A percentile compares a stretch with the other conserved stretches of the same genome.
Evolutionary conservation across 1,140 invertebrate genomes (phyloP).

Genomic region (Dreissena polymorpha): DNA sequence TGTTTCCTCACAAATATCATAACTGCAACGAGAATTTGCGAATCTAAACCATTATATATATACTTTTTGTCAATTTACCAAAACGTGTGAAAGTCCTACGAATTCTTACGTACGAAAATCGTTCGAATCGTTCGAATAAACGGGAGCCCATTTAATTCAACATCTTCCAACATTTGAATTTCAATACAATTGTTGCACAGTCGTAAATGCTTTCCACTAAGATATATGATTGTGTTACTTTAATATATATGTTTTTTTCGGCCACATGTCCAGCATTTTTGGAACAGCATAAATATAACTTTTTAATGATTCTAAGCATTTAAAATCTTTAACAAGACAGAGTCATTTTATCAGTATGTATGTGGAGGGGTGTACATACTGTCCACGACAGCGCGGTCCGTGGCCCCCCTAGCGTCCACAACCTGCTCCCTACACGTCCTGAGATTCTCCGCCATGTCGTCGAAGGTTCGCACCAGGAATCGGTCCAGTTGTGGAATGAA

Average conservation of each 20-base stretch:
- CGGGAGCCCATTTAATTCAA: too few species aligned
- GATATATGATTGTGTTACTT: background rate
- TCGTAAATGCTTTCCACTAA: background rate
- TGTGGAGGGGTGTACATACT: background rate
- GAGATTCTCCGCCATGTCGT: constrained; percentile 59
- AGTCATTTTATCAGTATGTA: background rate
- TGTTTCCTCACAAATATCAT: too few species aligned
- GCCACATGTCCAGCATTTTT: background rate
- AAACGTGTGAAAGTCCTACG: too few species aligned
- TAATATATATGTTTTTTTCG: background rate
- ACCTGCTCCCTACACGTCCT: constrained; percentile 52
- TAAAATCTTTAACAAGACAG: background rate
- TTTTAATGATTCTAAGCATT: background rate
- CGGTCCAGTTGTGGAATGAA: constrained; percentile 51
- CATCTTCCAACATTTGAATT: background rate
- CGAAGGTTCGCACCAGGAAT: constrained; percentile 53
- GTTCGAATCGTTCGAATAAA: too few species aligned
- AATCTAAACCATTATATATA: too few species aligned
- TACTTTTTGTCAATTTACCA: too few species aligned
- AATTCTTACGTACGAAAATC: constrained; percentile 1
- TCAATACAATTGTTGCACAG: background rate
- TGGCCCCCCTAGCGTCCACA: constrained; percentile 56
- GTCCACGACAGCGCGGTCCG: background rate
- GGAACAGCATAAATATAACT: background rate
- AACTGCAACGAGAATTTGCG: too few species aligned